phyloP scores from a whole-genome alignment of 2,888 invertebrate genomes.

The Kryphioiulus occultus region DNA sequence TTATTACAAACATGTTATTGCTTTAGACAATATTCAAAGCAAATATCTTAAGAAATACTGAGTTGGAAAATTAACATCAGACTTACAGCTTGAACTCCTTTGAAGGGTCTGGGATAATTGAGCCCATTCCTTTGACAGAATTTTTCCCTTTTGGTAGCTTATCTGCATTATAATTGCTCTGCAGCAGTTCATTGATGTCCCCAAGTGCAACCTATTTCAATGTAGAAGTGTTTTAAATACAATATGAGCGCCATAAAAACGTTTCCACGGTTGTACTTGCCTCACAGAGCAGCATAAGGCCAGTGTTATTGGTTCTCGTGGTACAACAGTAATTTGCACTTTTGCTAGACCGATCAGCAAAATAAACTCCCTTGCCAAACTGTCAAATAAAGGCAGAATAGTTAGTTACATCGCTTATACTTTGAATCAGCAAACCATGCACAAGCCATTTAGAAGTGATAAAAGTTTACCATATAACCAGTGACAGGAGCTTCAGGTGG shows the following conservation, averaged over 20 bases:
- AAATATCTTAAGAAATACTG: too few relatives aligned
- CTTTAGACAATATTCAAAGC: too few relatives aligned
- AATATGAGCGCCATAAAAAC: neutral
- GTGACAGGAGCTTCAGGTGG: constrained; percentile 67
- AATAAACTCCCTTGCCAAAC: constrained; percentile 60
- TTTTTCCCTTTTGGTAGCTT: constrained; percentile 63
- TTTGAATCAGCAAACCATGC: too few relatives aligned
- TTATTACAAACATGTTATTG: too few relatives aligned
- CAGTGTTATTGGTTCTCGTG: constrained; percentile 61
- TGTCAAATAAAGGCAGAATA: constrained; percentile 33
- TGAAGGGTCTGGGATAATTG: constrained; percentile 60
- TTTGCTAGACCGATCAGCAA: constrained; percentile 68
- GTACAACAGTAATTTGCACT: constrained; percentile 66
- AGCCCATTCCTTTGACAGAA: constrained; percentile 64
- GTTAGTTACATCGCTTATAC: neutral
- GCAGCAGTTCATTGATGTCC: constrained; percentile 60
- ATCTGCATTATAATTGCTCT: constrained; percentile 62
- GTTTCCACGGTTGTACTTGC: constrained; percentile 56
- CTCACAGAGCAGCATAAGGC: constrained; percentile 66
- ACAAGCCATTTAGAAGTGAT: neutral
- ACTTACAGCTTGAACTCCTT: constrained; percentile 55
- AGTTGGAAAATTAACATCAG: too few relatives aligned
- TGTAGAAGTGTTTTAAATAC: neutral
- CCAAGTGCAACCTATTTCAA: constrained; percentile 62
- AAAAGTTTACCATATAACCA: constrained; percentile 64